A percentile compares a stretch with the other conserved stretches of the same genome.
phyloP scores from a whole-genome alignment of 2,113 vertebrate genomes.

The Eclectus roratus region DNA sequence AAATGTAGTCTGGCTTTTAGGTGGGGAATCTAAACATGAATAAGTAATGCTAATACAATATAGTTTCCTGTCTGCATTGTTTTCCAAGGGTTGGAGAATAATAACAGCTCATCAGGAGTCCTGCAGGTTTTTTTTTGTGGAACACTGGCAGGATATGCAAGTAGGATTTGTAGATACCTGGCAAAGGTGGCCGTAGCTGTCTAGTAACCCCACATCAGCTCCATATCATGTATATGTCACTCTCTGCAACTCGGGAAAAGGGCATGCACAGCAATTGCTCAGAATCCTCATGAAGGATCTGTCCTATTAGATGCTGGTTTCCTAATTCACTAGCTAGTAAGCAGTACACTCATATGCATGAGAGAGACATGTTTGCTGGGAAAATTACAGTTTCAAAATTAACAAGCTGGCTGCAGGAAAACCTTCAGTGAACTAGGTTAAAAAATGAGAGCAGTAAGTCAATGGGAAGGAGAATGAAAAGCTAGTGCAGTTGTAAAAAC shows the following conservation, averaged over 20 bases:
- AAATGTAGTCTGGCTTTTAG: not conserved
- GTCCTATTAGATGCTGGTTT: not conserved
- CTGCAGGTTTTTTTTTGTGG: not conserved
- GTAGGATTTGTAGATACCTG: not conserved
- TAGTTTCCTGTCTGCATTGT: not conserved
- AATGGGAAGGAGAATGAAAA: not conserved
- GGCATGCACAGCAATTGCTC: not conserved
- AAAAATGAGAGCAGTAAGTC: not conserved
- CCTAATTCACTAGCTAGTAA: not conserved
- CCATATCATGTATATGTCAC: not conserved
- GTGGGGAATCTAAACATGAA: not conserved
- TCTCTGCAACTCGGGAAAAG: not conserved
- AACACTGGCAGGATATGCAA: not conserved
- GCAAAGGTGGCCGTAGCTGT: not conserved
- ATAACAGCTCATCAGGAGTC: not conserved
- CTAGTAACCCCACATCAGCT: not conserved
- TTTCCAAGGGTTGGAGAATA: not conserved
- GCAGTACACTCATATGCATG: not conserved
- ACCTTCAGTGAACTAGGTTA: not conserved
- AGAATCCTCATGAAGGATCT: not conserved
- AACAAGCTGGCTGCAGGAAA: not conserved
- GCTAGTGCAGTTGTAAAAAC: not conserved
- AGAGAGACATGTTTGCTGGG: not conserved
- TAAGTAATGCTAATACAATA: not conserved
- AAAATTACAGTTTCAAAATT: not conserved